These are phyloP conservation scores for Etheostoma cragini DNA, from an alignment of 2,113 vertebrate species.

Conservation along the genomic window DNA sequence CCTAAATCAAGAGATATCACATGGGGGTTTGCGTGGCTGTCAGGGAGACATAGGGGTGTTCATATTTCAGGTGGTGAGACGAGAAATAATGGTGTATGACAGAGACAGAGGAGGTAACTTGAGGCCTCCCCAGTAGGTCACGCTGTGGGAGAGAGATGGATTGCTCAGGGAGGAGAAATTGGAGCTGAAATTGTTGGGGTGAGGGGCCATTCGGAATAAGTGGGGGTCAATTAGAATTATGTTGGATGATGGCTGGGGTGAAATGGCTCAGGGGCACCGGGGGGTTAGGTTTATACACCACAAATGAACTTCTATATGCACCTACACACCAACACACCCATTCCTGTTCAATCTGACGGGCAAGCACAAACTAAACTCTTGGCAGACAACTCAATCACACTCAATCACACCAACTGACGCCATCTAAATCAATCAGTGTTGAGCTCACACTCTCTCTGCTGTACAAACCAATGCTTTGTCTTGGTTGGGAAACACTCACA, in stretches of 20 bases:
- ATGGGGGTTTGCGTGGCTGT: slow-evolving; percentile 47
- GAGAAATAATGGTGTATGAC: slow-evolving; percentile 76
- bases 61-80: slow-evolving; percentile 77
- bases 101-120: slow-evolving; percentile 78
- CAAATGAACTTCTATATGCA: slow-evolving; percentile 33
- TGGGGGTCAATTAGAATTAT: slow-evolving; percentile 77
- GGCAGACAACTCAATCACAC: slow-evolving; percentile 54
- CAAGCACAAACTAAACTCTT: slow-evolving; percentile 56
- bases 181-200: slow-evolving; percentile 66
- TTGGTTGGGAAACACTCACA: slow-evolving; percentile 12
- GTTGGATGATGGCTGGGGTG: slow-evolving; percentile 70
- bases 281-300: slow-evolving; percentile 41
- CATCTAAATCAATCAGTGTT: slow-evolving; percentile 52
- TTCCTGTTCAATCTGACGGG: slow-evolving; percentile 1
- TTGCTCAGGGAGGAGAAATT: slow-evolving; percentile 71
- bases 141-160: slow-evolving; percentile 71
- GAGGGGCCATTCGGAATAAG: slow-evolving; percentile 63
- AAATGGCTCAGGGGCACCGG: slow-evolving; percentile 37
- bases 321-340: slow-evolving; percentile 31
- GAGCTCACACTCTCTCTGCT: slow-evolving; percentile 30
- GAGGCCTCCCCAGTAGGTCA: slow-evolving; percentile 75
- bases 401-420: slow-evolving; percentile 49
- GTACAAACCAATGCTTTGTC: slow-evolving; percentile 36
- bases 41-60: slow-evolving; percentile 62
- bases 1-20: slow-evolving; percentile 70